Conservation (phyloP, 1,140 invertebrate genomes). For the Trissolcus basalis region DNA sequence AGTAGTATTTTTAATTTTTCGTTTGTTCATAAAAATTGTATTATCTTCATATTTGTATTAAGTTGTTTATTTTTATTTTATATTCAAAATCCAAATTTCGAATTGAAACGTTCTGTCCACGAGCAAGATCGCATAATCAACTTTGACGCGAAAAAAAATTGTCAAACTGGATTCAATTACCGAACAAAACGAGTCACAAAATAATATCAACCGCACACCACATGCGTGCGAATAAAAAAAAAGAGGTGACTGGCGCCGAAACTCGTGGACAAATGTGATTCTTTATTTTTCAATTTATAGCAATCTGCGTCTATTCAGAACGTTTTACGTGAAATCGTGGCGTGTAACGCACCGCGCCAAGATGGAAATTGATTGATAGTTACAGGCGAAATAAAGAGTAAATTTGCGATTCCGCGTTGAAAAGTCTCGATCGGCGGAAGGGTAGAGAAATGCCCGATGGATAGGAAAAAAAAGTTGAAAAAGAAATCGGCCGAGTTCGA, state of each 20-base stretch:
- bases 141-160: slow-evolving; percentile 13
- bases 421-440: slow-evolving; percentile 22
- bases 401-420: slow-evolving; percentile 42
- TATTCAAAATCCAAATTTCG: background rate
- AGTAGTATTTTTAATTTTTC: too few species aligned
- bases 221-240: slow-evolving; percentile 13
- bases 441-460: background rate
- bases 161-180: slow-evolving; percentile 31
- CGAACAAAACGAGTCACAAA: slow-evolving; percentile 21
- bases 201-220: slow-evolving; percentile 28
- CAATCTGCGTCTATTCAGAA: slow-evolving; percentile 40
- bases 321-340: slow-evolving; percentile 26
- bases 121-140: slow-evolving; percentile 16
- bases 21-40: too few species aligned
- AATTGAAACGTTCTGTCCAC: too few species aligned
- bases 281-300: slow-evolving; percentile 42
- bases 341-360: slow-evolving; percentile 23
- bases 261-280: slow-evolving; percentile 26
- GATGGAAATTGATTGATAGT: slow-evolving; percentile 54
- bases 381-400: slow-evolving; percentile 50
- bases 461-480: background rate
- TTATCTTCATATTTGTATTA: too few species aligned
- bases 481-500: slow-evolving; percentile 22
- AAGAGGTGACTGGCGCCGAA: slow-evolving; percentile 1
- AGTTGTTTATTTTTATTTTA: too few species aligned